These are phyloP conservation scores for Dynastes tityus DNA, from an alignment of 2,888 invertebrate species.

Conservation along the genomic window DNA sequence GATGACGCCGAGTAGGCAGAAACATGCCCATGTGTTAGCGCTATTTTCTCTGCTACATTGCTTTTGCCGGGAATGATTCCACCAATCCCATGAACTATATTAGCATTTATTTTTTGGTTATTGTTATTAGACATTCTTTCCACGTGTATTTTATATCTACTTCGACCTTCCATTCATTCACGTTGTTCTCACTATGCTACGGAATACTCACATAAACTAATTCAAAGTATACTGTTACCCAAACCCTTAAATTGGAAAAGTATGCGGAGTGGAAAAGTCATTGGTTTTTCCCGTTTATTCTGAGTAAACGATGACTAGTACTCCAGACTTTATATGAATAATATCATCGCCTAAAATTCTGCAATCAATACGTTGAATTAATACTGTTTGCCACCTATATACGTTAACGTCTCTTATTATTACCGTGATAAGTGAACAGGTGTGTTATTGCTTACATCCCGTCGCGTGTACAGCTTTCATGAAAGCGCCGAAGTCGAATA, in stretches of 20 bases:
- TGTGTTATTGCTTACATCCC: neutral
- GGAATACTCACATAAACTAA: too few species aligned
- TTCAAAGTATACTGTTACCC: too few species aligned
- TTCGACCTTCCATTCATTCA: too few species aligned
- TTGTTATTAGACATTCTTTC: too few species aligned
- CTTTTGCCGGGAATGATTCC: too few species aligned
- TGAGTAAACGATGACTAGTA: neutral
- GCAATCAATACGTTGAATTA: neutral
- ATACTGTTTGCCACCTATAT: neutral
- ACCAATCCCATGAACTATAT: too few species aligned
- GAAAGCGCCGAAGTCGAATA: constrained; percentile 58
- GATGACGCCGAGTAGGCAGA: too few species aligned
- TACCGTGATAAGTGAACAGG: neutral
- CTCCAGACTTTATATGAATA: neutral
- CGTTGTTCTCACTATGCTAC: too few species aligned
- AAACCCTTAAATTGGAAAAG: neutral
- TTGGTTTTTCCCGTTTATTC: neutral
- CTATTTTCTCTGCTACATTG: too few species aligned
- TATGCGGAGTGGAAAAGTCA: constrained; percentile 10
- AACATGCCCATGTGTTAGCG: too few species aligned
- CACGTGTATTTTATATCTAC: too few species aligned
- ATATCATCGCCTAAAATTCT: neutral
- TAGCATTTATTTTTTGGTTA: too few species aligned
- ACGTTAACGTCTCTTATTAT: neutral
- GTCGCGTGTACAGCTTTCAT: neutral